These are phyloP conservation scores for Athrips mouffetella DNA, from an alignment of 2,888 invertebrate genomes.

Conservation along the genomic window DNA sequence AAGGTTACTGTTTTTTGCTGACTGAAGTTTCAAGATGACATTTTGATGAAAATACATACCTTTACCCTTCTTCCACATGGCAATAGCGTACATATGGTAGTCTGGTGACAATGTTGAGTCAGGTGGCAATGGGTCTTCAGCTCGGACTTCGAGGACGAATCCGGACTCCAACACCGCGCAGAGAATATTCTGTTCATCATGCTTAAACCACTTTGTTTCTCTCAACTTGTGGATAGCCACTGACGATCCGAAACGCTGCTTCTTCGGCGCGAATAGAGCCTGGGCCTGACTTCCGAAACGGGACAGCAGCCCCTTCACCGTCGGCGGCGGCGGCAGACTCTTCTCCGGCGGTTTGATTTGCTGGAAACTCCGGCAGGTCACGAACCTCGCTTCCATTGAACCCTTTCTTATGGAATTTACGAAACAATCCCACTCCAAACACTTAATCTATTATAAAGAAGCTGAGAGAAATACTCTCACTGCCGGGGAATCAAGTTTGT, in stretches of 20 bases:
- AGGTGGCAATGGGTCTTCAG: constrained; percentile 68
- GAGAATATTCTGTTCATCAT: constrained; percentile 83
- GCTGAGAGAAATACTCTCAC: constrained; percentile 61
- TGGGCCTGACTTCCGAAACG: constrained; percentile 77
- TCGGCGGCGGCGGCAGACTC: constrained; percentile 70
- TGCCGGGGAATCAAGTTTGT: constrained; percentile 58
- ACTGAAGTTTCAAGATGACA: background rate
- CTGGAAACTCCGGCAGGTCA: constrained; percentile 76
- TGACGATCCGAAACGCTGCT: constrained; percentile 79
- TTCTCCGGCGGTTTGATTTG: constrained; percentile 77
- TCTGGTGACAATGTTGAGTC: constrained; percentile 71
- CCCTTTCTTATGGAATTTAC: constrained; percentile 57
- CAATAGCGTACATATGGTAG: constrained; percentile 82
- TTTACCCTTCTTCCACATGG: constrained; percentile 84
- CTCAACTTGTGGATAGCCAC: constrained; percentile 84
- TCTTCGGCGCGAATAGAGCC: constrained; percentile 73
- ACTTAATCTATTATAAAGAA: constrained; percentile 40
- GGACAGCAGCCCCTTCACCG: constrained; percentile 73
- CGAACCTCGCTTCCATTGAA: constrained; percentile 80
- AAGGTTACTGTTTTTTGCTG: constrained; percentile 18
- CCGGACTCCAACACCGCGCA: constrained; percentile 85
- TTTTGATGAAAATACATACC: constrained; percentile 63
- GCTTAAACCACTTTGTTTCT: constrained; percentile 86
- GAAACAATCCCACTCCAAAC: constrained; percentile 55
- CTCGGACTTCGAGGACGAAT: constrained; percentile 82